Conservation (phyloP, 2,113 vertebrate species). For the Proteles cristata region DNA sequence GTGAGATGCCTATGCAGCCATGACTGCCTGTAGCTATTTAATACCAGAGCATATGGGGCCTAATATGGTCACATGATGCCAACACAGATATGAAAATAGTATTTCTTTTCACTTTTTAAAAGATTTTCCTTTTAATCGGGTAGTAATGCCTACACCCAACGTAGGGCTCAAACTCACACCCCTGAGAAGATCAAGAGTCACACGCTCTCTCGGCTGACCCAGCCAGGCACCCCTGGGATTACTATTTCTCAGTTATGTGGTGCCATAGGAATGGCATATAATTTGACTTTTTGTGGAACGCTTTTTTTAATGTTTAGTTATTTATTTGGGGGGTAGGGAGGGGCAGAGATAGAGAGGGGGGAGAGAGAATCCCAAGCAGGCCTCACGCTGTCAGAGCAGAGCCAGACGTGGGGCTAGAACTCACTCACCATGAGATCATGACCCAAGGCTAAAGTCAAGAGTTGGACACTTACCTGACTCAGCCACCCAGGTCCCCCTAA, state of each 20-base stretch:
- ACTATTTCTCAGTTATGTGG: neutral
- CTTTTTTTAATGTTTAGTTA: too few species aligned
- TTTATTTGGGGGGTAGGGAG: too few species aligned
- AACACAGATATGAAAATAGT: neutral
- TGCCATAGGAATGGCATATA: neutral
- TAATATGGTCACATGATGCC: neutral
- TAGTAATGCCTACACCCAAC: neutral
- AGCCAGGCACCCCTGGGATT: neutral
- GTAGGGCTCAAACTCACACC: neutral
- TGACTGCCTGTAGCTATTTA: neutral
- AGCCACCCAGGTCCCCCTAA: too few species aligned
- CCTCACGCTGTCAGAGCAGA: too few species aligned
- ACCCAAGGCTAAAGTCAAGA: too few species aligned
- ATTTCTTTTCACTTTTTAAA: neutral
- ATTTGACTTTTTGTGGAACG: neutral
- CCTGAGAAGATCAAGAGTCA: neutral
- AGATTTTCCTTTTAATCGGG: neutral
- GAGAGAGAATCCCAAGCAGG: too few species aligned
- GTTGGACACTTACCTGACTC: too few species aligned
- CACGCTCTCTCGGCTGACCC: neutral
- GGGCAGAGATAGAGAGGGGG: too few species aligned
- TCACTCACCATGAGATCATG: too few species aligned
- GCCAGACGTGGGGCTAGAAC: too few species aligned
- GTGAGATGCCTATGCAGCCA: neutral
- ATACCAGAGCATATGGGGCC: constrained; percentile 13